Evolutionary conservation across 2,797 vertebrate species (phyloP), one percentile per base, ranked within the genome.

Genomic region (Spea hammondii): DNA sequence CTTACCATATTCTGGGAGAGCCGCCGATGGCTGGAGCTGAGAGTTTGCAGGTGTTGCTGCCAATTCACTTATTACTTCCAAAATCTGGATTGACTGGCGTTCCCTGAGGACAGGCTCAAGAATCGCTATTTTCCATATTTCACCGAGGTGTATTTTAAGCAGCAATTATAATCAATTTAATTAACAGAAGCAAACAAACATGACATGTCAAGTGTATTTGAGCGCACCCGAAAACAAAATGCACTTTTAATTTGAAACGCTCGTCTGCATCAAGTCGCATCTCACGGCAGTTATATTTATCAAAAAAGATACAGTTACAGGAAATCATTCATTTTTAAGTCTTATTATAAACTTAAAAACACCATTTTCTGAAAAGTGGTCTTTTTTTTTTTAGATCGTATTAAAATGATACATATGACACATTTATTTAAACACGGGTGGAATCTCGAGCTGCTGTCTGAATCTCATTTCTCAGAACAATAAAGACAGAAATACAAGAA

Each of bases 131-230:
- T 13, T 12, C 1, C 14, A 17, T 48, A 8, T 69, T 51, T 17
- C 53, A 9, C 45, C 13, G 54, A 50, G 75, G 66, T 57, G 66
- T n/a, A 69, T 69, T 50, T 49, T 11, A 47, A 55, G 45, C 53
- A 3, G 75, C 66, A 66, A 78, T 78, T 78, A 78, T 49, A 72
- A 78, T 78, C 70, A 78, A 55, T 65, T 47, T 65, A 65, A 78
- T 78, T 78, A 78, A 13, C 45, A 53, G 44, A 78, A 62, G 70
- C 6, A 66, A 72, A 78, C 76, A 78, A 77, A 77, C 57, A 70
- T 10, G 57, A 17, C 59, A 12, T 65, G 68, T 55, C 60, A 72
- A 65, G 70, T 60, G 46, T 57, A 5, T 47, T 1, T 4, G 32
- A 57, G 44, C 32, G 13, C 51, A 11, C 32, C 3, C 10, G n/a